Conservation (phyloP, 1,140 invertebrate genomes). For the Camponotus floridanus region DNA sequence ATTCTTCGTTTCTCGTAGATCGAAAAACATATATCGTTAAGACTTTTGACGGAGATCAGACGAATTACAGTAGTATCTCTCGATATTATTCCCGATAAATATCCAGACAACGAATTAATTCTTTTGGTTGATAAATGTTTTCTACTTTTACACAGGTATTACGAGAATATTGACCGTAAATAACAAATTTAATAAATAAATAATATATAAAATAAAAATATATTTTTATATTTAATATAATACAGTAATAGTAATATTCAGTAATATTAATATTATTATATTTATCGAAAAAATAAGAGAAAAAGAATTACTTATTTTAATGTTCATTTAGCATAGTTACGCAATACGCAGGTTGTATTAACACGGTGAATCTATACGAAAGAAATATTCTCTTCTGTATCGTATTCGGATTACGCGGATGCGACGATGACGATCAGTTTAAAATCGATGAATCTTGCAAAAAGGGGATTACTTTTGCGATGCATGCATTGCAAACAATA, state of each 20-base stretch:
- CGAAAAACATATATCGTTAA: conserved; percentile 78
- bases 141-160: conserved; percentile 66
- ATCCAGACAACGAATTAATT: conserved; percentile 56
- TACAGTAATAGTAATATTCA: neutral
- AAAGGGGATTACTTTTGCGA: conserved; percentile 87
- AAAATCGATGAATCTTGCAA: conserved; percentile 87
- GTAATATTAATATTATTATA: neutral
- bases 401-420: conserved; percentile 86
- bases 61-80: conserved; percentile 82
- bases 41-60: conserved; percentile 83
- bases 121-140: conserved; percentile 66
- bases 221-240: neutral
- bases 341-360: conserved; percentile 85
- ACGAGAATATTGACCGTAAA: neutral
- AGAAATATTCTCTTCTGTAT: conserved; percentile 88
- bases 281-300: neutral
- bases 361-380: conserved; percentile 88
- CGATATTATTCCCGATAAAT: conserved; percentile 76
- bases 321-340: conserved; percentile 77
- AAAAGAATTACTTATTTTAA: neutral
- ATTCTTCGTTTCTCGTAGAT: conserved; percentile 63
- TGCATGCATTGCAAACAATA: conserved; percentile 84
- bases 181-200: neutral
- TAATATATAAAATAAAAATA: conserved; percentile 8
- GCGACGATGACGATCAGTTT: conserved; percentile 78